These are phyloP conservation scores for Ophraella communa DNA, from an alignment of 2,888 invertebrate genomes.

Conservation along the genomic window DNA sequence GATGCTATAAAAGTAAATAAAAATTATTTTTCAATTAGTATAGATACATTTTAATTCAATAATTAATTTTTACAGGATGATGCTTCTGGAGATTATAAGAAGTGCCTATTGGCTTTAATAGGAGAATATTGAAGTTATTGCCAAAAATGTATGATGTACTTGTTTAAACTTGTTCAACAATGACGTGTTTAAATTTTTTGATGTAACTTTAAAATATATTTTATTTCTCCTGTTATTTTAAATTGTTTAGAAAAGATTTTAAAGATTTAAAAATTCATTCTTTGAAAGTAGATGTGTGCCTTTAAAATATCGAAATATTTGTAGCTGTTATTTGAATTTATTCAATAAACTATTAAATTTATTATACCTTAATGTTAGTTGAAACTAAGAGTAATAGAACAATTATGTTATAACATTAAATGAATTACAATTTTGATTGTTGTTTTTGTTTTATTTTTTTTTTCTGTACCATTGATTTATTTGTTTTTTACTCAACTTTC, in stretches of 20 bases:
- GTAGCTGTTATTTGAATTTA: no score
- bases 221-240: not conserved
- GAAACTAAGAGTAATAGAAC: no score
- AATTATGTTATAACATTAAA: no score
- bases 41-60: not conserved
- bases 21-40: not conserved
- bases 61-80: conserved; percentile 69
- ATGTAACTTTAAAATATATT: not conserved
- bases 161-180: no score
- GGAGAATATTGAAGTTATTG: conserved; percentile 49
- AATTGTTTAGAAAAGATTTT: not conserved
- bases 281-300: no score
- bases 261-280: not conserved
- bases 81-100: conserved; percentile 87
- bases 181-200: not conserved
- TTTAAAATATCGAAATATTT: no score
- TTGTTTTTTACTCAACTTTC: no score
- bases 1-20: conserved; percentile 76
- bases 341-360: no score
- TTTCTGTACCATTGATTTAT: no score
- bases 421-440: no score
- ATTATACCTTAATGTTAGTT: no score
- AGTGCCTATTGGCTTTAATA: conserved; percentile 77
- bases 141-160: not conserved
- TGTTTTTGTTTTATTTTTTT: no score